Base-by-base conservation (phyloP, 2,113 vertebrate genomes). In the Bos javanicus region DNA sequence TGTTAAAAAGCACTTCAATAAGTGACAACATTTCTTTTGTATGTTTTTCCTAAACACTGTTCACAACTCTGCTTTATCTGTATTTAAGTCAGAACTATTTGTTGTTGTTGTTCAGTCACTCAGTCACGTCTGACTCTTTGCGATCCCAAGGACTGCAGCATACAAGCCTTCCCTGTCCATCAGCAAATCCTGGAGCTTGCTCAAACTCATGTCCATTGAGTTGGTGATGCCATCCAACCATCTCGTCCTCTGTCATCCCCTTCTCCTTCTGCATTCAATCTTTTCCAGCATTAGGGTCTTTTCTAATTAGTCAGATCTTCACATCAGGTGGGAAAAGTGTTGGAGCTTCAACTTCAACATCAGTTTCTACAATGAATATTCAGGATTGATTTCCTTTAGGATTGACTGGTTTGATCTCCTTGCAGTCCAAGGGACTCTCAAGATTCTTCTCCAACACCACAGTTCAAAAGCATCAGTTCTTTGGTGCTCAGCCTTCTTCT, bases 1-100 rank as follows among this genome's bases (percentile, higher is more conserved):
- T 76, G 39, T 57, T 96, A 74, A 91, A 91, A 87, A 71, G 50
- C 30, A 71, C 85, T 95, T 94, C 81, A 93, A 13, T 74, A 90
- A 67, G 19, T 74, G 15, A 80, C 76, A 91, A 88, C 17, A 57
- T 25, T 97, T 93, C 48, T 84, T 84, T 59, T 62, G 52, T 83
- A 83, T 60, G 50, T 54, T 93, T 28, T 85, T 96, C 67, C 67
- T 50, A 89, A 95, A 57, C 67, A 60, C 87, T 86, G 19, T 86
- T 67, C 84, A 76, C 60, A 90, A 26, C 56, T 86, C 64, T 85
- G 25, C 30, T 50, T 92, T 82, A 33, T 90, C 84, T 88, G 33
- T 88, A 54, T 60, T 85, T 93, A 76, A 94, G 17, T 74, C 90
- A 96, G 39, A 88, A 43, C 14, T 28, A 25, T 39, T 74, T 74